Conservation (phyloP, 2,888 invertebrate species). For the Lepidochrysops patricia region DNA sequence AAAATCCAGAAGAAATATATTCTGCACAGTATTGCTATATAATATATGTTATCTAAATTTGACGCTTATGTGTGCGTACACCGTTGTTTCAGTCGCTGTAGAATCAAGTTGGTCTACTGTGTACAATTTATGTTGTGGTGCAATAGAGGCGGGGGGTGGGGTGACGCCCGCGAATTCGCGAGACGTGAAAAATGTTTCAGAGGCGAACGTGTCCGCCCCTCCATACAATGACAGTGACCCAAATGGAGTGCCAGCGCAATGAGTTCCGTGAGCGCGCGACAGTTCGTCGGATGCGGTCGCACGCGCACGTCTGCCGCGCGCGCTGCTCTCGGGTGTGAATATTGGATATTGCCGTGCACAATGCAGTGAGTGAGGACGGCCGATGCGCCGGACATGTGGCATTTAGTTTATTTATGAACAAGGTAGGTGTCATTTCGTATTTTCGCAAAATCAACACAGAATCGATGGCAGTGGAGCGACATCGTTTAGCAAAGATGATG, state of each 20-base stretch:
- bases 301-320: conserved; percentile 29
- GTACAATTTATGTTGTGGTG: no score
- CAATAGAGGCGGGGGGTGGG: conserved; percentile 44
- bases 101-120: no score
- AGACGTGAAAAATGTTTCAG: conserved; percentile 65
- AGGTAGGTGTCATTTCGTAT: conserved; percentile 28
- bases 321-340: conserved; percentile 47
- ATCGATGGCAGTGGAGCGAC: conserved; percentile 30
- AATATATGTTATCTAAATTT: no score
- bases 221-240: conserved; percentile 71
- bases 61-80: no score
- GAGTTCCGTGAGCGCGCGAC: conserved; percentile 67
- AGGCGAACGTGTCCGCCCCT: conserved; percentile 62
- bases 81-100: no score
- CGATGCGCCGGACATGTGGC: conserved; percentile 37
- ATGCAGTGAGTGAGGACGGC: conserved; percentile 54
- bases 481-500: conserved; percentile 46
- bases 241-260: conserved; percentile 70
- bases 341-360: conserved; percentile 60
- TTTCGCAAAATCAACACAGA: conserved; percentile 35
- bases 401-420: conserved; percentile 46
- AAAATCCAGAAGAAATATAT: no score
- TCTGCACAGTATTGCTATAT: no score
- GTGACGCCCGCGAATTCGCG: conserved; percentile 65
- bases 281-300: conserved; percentile 37